Base-by-base conservation (phyloP, 2,888 invertebrate species). In the Pardosa pseudoannulata region DNA sequence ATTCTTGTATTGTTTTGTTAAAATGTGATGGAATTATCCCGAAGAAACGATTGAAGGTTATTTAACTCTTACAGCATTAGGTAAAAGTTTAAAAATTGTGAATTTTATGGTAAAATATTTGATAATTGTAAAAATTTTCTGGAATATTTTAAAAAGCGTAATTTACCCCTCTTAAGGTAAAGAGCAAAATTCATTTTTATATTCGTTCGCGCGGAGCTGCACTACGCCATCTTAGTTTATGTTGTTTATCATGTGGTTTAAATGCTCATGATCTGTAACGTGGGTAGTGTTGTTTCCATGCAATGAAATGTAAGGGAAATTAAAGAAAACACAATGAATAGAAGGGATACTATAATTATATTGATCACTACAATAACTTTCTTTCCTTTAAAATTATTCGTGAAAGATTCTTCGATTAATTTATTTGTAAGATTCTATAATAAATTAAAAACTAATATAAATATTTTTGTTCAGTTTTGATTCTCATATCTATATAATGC, bases 151-250 rank as follows among this genome's bases (percentile, higher is more conserved):
- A 19, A 19, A 23, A 23, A 7, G 6, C 0, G 36, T 32, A n/a
- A 32, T 11, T 46, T 16, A n/a, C 9, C 13, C 16, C 7, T 46
- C 11, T 46, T 46, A 32, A 11, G 7, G 6, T n/a, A n/a, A 0
- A 67, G 11, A 39, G 11, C 36, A 11, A 28, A 23, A 50, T 56
- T 65, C 28, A 29, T 28, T 50, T 82, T 83, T 41, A 50, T 29
- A 36, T 23, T 46, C 67, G 72, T 73, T 78, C 82, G 72, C 83
- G 83, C 83, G 83, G 83, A 73, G 78, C 83, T 85, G 27, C 62
- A 32, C 50, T 78, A 19, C 68, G 83, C 83, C 83, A 85, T 78
- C 29, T 81, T 81, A 62, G 32, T 64, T 79, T 56, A 29, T 50
- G 50, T 46, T 56, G 56, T 56, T 56, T 56, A 56, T 11, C 19